phyloP scores from a whole-genome alignment of 2,113 vertebrate species.

The Seriola quinqueradiata region DNA sequence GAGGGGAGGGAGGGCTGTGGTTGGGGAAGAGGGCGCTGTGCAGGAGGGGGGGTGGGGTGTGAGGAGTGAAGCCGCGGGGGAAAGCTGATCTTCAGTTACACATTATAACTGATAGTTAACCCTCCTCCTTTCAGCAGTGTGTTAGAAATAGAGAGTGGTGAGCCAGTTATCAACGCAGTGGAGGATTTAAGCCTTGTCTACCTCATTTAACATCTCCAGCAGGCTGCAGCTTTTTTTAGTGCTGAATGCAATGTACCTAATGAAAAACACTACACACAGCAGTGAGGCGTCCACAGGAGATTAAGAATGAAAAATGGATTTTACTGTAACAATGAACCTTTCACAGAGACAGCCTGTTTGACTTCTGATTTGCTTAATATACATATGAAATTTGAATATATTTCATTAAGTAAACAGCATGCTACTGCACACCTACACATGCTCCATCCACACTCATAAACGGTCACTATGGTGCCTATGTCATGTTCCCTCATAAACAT shows the following conservation, averaged over 20 bases:
- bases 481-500: not conserved
- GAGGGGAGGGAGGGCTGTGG: conserved; percentile 36
- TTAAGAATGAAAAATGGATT: conserved; percentile 8
- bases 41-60: not conserved
- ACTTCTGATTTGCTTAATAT: not conserved
- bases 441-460: not conserved
- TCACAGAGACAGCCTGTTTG: not conserved
- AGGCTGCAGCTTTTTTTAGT: conserved; percentile 16
- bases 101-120: conserved; percentile 69
- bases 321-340: not conserved
- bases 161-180: conserved; percentile 56
- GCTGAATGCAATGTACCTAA: conserved; percentile 28
- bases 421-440: not conserved
- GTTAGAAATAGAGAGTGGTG: conserved; percentile 51
- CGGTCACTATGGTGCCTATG: not conserved
- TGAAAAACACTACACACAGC: conserved; percentile 13
- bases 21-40: not conserved
- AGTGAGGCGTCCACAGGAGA: not conserved
- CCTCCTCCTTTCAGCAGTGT: conserved; percentile 53
- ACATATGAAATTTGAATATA: not conserved
- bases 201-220: conserved; percentile 60
- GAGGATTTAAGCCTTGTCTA: conserved; percentile 66
- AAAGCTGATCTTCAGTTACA: conserved; percentile 62
- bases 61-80: conserved; percentile 46
- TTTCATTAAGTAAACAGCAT: not conserved